These are phyloP conservation scores for Neodiprion fabricii DNA, from an alignment of 1,140 invertebrate species.

Conservation along the genomic window DNA sequence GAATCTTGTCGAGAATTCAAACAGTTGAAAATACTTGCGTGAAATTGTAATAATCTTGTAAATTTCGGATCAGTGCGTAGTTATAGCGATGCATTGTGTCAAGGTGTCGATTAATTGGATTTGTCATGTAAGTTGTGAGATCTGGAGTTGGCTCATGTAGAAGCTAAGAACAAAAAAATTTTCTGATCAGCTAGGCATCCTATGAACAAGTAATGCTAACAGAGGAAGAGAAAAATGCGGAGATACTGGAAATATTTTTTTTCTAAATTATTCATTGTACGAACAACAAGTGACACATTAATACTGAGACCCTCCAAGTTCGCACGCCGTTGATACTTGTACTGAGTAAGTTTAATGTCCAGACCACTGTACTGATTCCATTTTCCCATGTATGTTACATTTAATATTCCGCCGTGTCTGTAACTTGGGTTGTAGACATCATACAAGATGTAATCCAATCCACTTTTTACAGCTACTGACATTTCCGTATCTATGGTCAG, in stretches of 20 bases:
- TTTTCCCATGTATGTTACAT: slow-evolving; percentile 58
- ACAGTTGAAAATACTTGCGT: slow-evolving; percentile 51
- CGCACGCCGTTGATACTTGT: slow-evolving; percentile 57
- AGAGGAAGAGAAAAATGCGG: too few relatives aligned
- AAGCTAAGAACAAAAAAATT: slow-evolving; percentile 45
- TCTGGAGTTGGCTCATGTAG: slow-evolving; percentile 61
- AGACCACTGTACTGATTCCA: slow-evolving; percentile 50
- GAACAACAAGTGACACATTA: slow-evolving; percentile 60
- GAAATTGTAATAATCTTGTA: slow-evolving; percentile 69
- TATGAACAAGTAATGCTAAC: too few relatives aligned
- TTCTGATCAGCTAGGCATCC: background rate
- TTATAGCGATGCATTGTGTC: slow-evolving; percentile 71
- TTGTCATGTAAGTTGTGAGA: slow-evolving; percentile 63
- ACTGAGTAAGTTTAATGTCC: slow-evolving; percentile 43
- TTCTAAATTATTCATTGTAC: too few relatives aligned
- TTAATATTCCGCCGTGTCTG: slow-evolving; percentile 61
- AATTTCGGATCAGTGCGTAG: slow-evolving; percentile 63
- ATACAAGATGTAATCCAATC: slow-evolving; percentile 34
- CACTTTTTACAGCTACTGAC: slow-evolving; percentile 30
- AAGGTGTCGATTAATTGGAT: slow-evolving; percentile 58
- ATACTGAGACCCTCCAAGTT: slow-evolving; percentile 61
- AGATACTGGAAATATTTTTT: too few relatives aligned
- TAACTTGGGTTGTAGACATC: slow-evolving; percentile 59
- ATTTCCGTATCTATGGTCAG: slow-evolving; percentile 43
- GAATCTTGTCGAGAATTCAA: too few relatives aligned